Evolutionary conservation across 64 coral and sea anemone species (phyloP).

Genomic region (Porites australiensis): DNA sequence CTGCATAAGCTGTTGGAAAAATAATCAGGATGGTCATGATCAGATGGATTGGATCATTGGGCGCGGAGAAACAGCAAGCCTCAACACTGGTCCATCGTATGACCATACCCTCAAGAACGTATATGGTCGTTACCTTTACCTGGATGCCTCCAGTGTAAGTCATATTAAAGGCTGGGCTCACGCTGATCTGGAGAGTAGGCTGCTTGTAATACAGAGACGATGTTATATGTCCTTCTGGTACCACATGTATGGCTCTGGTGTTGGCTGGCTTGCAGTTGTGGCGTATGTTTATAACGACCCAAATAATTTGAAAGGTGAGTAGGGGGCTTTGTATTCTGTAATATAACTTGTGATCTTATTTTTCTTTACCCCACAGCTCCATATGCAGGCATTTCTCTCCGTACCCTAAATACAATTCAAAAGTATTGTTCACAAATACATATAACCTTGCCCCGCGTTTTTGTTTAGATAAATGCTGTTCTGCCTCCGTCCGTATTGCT

Average conservation of each 20-base stretch:
- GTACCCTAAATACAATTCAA: no score
- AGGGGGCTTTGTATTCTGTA: no score
- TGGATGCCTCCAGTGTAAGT: conserved; percentile 43
- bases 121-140: conserved; percentile 85
- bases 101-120: conserved; percentile 88
- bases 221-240: conserved; percentile 96
- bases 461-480: no score
- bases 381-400: no score
- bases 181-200: conserved; percentile 86
- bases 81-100: conserved; percentile 88
- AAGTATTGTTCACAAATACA: no score
- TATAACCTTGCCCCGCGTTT: no score
- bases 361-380: no score
- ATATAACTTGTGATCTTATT: no score
- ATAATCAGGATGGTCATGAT: conserved; percentile 79
- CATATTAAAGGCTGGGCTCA: conserved; percentile 45
- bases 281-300: conserved; percentile 71
- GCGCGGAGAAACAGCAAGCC: conserved; percentile 72
- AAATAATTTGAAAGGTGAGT: not conserved
- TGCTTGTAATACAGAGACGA: conserved; percentile 52
- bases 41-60: conserved; percentile 90
- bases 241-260: conserved; percentile 78
- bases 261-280: conserved; percentile 52
- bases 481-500: no score
- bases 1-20: conserved; percentile 80